Evolutionary conservation across 1,140 invertebrate genomes (phyloP), one percentile per base, ranked within the genome.

Genomic region (Drosophila neocordata): DNA sequence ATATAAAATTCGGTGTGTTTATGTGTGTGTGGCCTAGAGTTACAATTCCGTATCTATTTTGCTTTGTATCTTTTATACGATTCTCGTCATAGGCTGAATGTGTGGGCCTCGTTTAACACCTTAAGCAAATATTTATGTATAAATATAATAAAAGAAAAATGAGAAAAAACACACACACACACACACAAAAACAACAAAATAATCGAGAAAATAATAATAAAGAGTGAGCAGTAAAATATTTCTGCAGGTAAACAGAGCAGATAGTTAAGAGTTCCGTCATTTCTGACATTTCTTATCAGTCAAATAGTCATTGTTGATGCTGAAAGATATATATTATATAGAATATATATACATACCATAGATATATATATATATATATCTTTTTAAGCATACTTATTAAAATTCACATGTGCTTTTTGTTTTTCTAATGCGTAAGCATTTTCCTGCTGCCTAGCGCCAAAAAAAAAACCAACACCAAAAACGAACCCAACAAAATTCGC

Each of bases 401-500:
- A 48, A 20, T 20, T 48, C 41, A 48, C 41, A 48, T 48, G 41
- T 48, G 41, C 18, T 41, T 20, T 20, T 59, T 59, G 37, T 24
- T 37, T 11, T 59, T 41, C 35, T 59, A 59, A n/a, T 59, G 57
- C 57, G 57, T 59, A 41, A 59, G 57, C 35, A 38, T 59, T 34
- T 38, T 34, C 18, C 20, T 20, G 18, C 51, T 11, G 27, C 27
- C 12, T 38, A 27, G 61, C 12, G 12, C 61, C 20, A 24, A 55
- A 55, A 38, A 37, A 59, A 58, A 8, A 44, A 53, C 44, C 68
- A 56, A 41, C 8, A 5, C 27, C 13, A 8, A 24, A 34, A 67
- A 57, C 56, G 56, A 73, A 62, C 37, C 41, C 15, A 48, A 58
- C 67, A 38, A 65, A 52, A 77, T 88, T 73, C 51, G 68, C 41